Evolutionary conservation across 2,113 vertebrate genomes (phyloP), one percentile per base, ranked within the genome.

Genomic region (Rhizomys pruinosus): DNA sequence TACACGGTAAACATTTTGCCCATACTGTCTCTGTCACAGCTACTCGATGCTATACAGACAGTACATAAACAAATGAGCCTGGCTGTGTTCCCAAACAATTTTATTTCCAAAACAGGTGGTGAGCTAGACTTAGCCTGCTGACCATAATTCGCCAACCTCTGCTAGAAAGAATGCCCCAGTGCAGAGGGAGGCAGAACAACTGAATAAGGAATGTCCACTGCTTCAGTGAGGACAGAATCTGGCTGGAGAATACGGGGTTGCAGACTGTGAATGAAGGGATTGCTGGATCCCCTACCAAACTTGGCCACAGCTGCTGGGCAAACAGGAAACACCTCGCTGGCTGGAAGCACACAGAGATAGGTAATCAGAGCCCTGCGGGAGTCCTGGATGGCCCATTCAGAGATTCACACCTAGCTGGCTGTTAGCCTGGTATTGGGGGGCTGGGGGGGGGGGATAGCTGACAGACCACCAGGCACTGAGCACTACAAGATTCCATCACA

Each of bases 41-140:
- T 61, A 78, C 29, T 74, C 32, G 6, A 42, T 39, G 19, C 44
- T 84, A 0, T 55, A 19, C 17, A 80, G 64, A 92, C 13, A 10
- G 29, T 12, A 76, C 16, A 44, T 71, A 80, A 92, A 86, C 85
- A 89, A 91, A 88, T 44, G 86, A 23, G 47, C 80, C 66, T 72
- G 61, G 34, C 68, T 64, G 13, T 37, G 39, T 42, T 76, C 37
- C 80, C 69, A 84, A 59, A 82, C 59, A 52, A 76, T 69, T 79
- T 42, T 47, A 66, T 74, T 87, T 88, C 37, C 61, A 66, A 86
- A 96, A 61, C 84, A 94, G 44, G 15, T 84, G 59, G 71, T 39
- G 44, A 93, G 47, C 55, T 79, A 76, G 17, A 79, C 37, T 81
- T 81, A 37, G 27, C 55, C 57, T 52, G 47, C 37, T 47, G 89